Base-by-base conservation (phyloP, 2,113 vertebrate genomes). In the Anoura caudifer region DNA sequence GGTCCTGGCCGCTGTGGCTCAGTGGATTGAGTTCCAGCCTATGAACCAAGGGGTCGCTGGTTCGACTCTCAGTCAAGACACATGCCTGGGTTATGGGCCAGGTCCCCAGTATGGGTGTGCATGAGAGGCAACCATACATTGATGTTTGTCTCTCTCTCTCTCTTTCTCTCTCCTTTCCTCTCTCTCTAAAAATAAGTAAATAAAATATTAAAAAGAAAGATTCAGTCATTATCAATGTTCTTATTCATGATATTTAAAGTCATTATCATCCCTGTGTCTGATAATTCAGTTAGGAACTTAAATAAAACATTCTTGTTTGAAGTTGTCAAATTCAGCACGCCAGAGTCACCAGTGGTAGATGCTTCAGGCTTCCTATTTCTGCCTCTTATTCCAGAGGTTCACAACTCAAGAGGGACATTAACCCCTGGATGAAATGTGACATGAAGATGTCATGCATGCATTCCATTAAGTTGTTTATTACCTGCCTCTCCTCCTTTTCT, bases 331-430 rank as follows among this genome's bases (percentile, higher is more conserved):
- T 94, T 96, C 45, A 81, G 2, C 87, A 56, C 52, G 12, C 13
- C 33, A 83, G 26, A 56, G 79, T 91, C 56, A 56, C 45, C 1
- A 83, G 26, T 45, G 52, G 65, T 52, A 95, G 84, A 80, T 81
- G 7, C 76, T 79, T 52, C 20, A 67, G 75, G 24, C 16, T 85
- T 92, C 82, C 22, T 9, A 61, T 83, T 87, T 86, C n/a, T 63
- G 14, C n/a, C 41, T 96, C 33, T 80, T 91, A 28, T 94, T 90
- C 52, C 7, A 77, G 88, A 90, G 41, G 19, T 11, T 96, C 17
- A 67, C 95, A 82, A 90, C 73, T 81, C 36, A 92, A 63, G 87
- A 52, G n/a, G 31, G 87, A 96, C 54, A 75, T 85, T 93, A 69
- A 31, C 9, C 79, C 19, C 63, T 43, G 54, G 2, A 85, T 92